A percentile compares a stretch with the other conserved stretches of the same genome.
Conservation (phyloP, 2,113 vertebrate genomes). For the Passer montanus region DNA sequence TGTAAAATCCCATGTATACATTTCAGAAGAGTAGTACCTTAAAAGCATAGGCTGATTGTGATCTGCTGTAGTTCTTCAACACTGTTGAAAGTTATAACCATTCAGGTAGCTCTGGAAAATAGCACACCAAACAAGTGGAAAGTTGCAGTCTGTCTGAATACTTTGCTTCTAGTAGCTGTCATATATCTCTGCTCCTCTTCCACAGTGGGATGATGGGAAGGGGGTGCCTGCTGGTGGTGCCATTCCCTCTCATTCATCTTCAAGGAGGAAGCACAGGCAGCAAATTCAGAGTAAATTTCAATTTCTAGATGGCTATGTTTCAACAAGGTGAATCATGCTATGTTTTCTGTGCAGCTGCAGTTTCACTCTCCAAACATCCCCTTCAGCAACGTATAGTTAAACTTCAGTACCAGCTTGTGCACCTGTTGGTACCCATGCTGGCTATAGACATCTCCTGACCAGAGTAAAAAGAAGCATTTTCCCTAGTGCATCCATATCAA, state of each 20-base stretch:
- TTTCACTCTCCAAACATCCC: not conserved
- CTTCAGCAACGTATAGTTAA: accelerated
- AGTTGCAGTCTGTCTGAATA: not conserved
- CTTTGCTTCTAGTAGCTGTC: not conserved
- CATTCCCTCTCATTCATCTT: not conserved
- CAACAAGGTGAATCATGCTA: not conserved
- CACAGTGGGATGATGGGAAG: not conserved
- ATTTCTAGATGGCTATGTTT: not conserved
- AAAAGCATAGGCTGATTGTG: not conserved
- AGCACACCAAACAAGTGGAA: not conserved
- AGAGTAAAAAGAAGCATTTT: not conserved
- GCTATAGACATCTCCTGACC: not conserved
- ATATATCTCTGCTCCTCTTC: not conserved
- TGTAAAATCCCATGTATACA: not conserved
- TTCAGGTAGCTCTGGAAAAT: not conserved
- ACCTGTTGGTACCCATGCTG: not conserved
- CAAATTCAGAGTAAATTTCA: not conserved
- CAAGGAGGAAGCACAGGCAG: not conserved
- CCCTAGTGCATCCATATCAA: not conserved
- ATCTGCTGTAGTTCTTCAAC: not conserved
- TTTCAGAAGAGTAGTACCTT: not conserved
- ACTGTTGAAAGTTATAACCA: not conserved
- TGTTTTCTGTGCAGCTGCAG: not conserved
- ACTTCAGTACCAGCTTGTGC: not conserved
- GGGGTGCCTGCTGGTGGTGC: not conserved